Evolutionary conservation across 92 coral and sea anemone genomes (phyloP).

Genomic region (Phenganax marumi): DNA sequence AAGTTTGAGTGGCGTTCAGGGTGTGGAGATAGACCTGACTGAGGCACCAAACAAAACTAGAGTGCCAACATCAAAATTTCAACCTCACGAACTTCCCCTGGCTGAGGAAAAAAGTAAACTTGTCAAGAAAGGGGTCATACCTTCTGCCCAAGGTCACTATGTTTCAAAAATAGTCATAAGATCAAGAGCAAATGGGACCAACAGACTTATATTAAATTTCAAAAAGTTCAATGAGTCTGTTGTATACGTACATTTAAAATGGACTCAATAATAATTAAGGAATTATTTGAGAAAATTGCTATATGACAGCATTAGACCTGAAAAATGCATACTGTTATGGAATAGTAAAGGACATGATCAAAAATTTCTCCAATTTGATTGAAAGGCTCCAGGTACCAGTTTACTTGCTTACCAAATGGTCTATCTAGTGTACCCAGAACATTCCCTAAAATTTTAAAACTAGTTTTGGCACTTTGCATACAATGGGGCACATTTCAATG

Average conservation of each 20-base stretch:
- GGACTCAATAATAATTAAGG: neutral
- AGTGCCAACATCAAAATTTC: neutral
- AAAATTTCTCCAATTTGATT: neutral
- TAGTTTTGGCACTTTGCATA: neutral
- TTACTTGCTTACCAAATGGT: constrained; percentile 25
- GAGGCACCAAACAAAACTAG: constrained; percentile 17
- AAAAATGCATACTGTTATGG: neutral
- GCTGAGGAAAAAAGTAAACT: constrained; percentile 18
- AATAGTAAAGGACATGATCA: neutral
- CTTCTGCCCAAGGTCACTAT: neutral
- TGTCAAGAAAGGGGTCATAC: constrained; percentile 14
- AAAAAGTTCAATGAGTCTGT: constrained; percentile 19
- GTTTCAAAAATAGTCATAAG: neutral
- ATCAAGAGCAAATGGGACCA: constrained; percentile 10
- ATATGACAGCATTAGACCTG: neutral
- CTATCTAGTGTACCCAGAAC: constrained; percentile 13
- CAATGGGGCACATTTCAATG: constrained; percentile 10
- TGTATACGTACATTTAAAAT: neutral
- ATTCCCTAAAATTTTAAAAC: constrained; percentile 21
- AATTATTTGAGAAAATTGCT: neutral
- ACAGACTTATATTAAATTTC: constrained; percentile 9
- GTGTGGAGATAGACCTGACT: constrained; percentile 25
- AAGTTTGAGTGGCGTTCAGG: constrained; percentile 7
- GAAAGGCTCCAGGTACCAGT: neutral
- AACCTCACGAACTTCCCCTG: neutral